These are phyloP conservation scores for Recurvirostra avosetta DNA, from an alignment of 2,113 vertebrate genomes.

Conservation along the genomic window DNA sequence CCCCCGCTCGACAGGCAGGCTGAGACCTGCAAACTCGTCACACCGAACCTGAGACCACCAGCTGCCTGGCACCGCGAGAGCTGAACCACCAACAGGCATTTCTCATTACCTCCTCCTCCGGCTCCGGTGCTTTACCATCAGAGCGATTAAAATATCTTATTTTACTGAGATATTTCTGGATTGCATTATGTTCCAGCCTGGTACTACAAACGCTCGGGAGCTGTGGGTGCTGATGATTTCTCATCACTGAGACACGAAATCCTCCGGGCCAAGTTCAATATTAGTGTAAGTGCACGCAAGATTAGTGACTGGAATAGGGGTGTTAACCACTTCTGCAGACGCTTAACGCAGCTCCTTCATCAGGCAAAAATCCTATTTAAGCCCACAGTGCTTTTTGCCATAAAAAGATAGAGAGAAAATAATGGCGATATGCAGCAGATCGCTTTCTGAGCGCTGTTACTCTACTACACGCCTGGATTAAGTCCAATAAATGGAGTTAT, in stretches of 20 bases:
- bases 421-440: background rate
- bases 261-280: background rate
- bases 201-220: background rate
- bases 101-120: conserved; percentile 29
- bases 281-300: conserved; percentile 12
- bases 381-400: background rate
- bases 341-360: background rate
- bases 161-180: conserved; percentile 44
- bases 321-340: background rate
- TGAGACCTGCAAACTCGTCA: conserved; percentile 20
- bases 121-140: conserved; percentile 9
- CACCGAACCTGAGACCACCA: background rate
- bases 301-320: conserved; percentile 2
- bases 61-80: background rate
- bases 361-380: conserved; percentile 30
- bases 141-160: conserved; percentile 33
- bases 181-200: background rate
- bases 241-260: background rate
- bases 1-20: background rate
- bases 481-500: conserved; percentile 51
- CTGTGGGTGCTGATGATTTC: conserved; percentile 13
- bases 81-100: background rate
- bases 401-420: background rate
- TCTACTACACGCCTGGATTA: conserved; percentile 45
- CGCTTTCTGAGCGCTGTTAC: background rate